phyloP scores from a whole-genome alignment of 1,140 invertebrate genomes.

The Hetaerina americana region DNA sequence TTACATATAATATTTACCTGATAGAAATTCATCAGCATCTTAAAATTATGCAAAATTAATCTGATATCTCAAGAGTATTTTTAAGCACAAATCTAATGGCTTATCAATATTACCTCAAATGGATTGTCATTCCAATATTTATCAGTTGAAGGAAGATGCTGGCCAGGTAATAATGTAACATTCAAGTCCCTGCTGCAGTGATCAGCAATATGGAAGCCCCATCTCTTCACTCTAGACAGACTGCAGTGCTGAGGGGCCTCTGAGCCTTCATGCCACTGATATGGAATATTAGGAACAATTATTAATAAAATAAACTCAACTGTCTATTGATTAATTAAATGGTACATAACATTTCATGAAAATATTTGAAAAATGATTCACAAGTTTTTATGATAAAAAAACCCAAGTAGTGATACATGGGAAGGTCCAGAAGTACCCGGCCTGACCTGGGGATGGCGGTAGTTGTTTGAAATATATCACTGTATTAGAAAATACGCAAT shows the following conservation, averaged over 20 bases:
- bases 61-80: too few relatives aligned
- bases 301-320: constrained; percentile 1
- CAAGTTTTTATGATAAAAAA: background rate
- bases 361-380: background rate
- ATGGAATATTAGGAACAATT: constrained; percentile 14
- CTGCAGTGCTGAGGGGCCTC: constrained; percentile 35
- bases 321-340: too few relatives aligned
- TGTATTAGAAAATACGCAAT: too few relatives aligned
- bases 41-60: too few relatives aligned
- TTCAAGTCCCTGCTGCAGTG: constrained; percentile 32
- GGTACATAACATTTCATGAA: too few relatives aligned
- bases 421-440: too few relatives aligned
- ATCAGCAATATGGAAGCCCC: constrained; percentile 40
- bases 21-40: too few relatives aligned
- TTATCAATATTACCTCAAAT: background rate
- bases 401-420: background rate
- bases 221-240: constrained; percentile 33
- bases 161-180: constrained; percentile 28
- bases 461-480: too few relatives aligned
- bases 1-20: too few relatives aligned
- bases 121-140: background rate
- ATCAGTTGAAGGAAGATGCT: constrained; percentile 30
- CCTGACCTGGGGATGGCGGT: too few relatives aligned
- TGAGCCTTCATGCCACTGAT: constrained; percentile 34
- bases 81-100: too few relatives aligned